A percentile compares a stretch with the other conserved stretches of the same genome.
Evolutionary conservation across 1,140 invertebrate genomes (phyloP).

Genomic region (Drosophila virilis): DNA sequence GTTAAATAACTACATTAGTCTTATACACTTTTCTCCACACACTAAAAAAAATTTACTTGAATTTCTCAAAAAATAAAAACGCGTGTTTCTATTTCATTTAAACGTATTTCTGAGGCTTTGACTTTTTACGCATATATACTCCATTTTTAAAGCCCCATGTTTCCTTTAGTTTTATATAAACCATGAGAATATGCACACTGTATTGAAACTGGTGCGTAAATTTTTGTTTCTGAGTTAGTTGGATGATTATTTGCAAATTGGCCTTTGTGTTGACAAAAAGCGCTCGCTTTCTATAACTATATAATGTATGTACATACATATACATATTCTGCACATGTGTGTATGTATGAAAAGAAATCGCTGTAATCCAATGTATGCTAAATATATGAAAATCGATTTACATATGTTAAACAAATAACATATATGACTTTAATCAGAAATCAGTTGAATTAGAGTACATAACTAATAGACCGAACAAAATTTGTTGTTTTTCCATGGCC

Average conservation of each 20-base stretch:
- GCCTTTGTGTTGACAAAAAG: slow-evolving; percentile 85
- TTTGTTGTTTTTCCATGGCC: slow-evolving; percentile 49
- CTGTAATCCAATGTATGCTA: slow-evolving; percentile 63
- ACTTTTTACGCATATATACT: slow-evolving; percentile 6
- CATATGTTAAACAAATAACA: slow-evolving; percentile 39
- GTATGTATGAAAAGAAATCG: slow-evolving; percentile 38
- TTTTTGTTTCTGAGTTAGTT: slow-evolving; percentile 84
- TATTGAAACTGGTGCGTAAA: slow-evolving; percentile 62
- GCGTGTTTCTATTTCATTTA: background rate
- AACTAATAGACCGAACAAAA: slow-evolving; percentile 33
- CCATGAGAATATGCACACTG: slow-evolving; percentile 27
- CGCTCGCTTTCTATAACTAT: slow-evolving; percentile 70
- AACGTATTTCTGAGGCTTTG: background rate
- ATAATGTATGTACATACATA: slow-evolving; percentile 32
- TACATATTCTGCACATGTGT: slow-evolving; percentile 32
- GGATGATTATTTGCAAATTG: slow-evolving; percentile 84
- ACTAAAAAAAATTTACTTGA: slow-evolving; percentile 9
- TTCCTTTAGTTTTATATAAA: slow-evolving; percentile 9
- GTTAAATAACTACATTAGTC: slow-evolving; percentile 33
- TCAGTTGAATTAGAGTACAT: slow-evolving; percentile 70
- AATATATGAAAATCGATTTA: slow-evolving; percentile 33
- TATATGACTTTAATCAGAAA: slow-evolving; percentile 72
- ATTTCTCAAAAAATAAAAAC: background rate
- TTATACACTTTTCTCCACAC: slow-evolving; percentile 26
- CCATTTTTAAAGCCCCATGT: slow-evolving; percentile 3